phyloP scores from a whole-genome alignment of 2,113 vertebrate species.

The Colistium nudipinnis region DNA sequence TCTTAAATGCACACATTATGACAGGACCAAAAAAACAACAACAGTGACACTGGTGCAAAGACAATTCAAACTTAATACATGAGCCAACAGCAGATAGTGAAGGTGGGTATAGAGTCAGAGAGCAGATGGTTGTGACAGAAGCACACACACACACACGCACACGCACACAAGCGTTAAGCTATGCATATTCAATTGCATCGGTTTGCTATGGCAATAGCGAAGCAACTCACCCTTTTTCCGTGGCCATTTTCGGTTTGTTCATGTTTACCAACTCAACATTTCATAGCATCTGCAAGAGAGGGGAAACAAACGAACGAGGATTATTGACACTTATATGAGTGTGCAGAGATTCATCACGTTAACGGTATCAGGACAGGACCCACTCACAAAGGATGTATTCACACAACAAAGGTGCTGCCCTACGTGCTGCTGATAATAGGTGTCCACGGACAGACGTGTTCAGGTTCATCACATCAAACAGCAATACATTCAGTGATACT shows the following conservation, averaged over 20 bases:
- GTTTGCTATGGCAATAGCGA: slow-evolving; percentile 8
- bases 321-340: too few species aligned
- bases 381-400: slow-evolving; percentile 17
- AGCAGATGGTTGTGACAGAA: slow-evolving; percentile 37
- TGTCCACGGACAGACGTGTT: slow-evolving; percentile 39
- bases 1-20: not conserved
- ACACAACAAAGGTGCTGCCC: slow-evolving; percentile 35
- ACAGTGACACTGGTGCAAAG: not conserved
- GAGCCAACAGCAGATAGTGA: not conserved
- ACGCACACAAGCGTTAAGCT: too few species aligned
- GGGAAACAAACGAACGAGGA: slow-evolving; percentile 23
- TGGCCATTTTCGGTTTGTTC: slow-evolving; percentile 91
- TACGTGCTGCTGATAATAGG: slow-evolving; percentile 29
- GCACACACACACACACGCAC: slow-evolving; percentile 11
- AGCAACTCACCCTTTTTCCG: slow-evolving; percentile 91
- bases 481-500: not conserved
- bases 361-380: not conserved
- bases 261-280: slow-evolving; percentile 86
- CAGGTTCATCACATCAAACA: slow-evolving; percentile 11
- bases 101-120: not conserved
- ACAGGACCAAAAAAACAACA: not conserved
- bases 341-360: slow-evolving; percentile 12
- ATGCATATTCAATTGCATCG: slow-evolving; percentile 9
- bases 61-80: slow-evolving; percentile 7
- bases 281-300: slow-evolving; percentile 79